Evolutionary conservation across 64 coral and sea anemone species (phyloP).

Genomic region (Trachythela sp.): DNA sequence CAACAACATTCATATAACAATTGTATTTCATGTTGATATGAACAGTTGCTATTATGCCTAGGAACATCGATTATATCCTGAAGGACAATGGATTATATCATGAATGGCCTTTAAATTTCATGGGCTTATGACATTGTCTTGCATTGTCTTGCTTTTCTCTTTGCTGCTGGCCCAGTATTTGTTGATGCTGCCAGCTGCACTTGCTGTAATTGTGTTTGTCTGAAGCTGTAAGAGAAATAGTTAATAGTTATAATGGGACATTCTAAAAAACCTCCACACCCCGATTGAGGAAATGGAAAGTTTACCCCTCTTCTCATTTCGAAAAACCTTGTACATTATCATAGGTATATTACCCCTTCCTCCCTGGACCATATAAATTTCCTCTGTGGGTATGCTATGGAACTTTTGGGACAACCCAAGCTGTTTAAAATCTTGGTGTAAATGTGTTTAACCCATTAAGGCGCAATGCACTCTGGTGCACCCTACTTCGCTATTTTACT

Average conservation of each 20-base stretch:
- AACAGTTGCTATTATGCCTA: not conserved
- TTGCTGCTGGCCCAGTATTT: not conserved
- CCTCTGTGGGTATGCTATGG: too few species aligned
- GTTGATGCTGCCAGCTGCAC: not conserved
- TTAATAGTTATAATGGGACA: not conserved
- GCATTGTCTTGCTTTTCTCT: not conserved
- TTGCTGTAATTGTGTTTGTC: constrained; percentile 14
- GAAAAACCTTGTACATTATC: too few species aligned
- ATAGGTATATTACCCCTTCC: too few species aligned
- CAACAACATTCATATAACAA: too few species aligned
- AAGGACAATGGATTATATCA: not conserved
- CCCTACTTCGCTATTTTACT: too few species aligned
- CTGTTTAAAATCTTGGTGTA: too few species aligned
- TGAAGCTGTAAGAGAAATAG: not conserved
- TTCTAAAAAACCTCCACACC: not conserved
- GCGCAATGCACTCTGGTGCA: too few species aligned
- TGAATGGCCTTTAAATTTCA: constrained; percentile 7
- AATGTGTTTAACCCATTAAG: too few species aligned
- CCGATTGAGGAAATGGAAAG: not conserved
- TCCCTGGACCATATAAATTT: too few species aligned
- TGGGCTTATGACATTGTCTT: not conserved
- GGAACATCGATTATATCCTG: not conserved
- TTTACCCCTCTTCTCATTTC: not conserved
- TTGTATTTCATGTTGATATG: not conserved
- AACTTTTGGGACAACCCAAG: too few species aligned